Conservation (phyloP, 2,797 vertebrate species). For the Myripristis jacobus region DNA sequence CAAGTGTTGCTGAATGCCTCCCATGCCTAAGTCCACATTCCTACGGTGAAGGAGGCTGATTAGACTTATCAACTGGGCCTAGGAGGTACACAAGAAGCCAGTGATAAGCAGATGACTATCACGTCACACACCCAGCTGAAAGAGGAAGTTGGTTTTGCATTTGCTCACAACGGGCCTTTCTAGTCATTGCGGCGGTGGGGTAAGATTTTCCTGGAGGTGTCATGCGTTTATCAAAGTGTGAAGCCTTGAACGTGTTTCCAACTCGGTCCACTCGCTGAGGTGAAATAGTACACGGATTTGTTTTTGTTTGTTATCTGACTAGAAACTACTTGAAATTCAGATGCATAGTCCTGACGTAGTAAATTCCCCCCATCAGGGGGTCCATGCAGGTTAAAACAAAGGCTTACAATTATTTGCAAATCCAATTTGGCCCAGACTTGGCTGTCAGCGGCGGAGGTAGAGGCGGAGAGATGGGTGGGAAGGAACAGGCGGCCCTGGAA, state of each 20-base stretch:
- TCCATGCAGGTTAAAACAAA: not conserved
- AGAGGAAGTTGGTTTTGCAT: conserved; percentile 57
- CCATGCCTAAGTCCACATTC: conserved; percentile 49
- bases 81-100: conserved; percentile 47
- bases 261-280: not conserved
- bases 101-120: conserved; percentile 50
- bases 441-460: not conserved
- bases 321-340: not conserved
- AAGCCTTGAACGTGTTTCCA: not conserved
- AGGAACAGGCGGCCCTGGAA: conserved; percentile 36
- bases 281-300: conserved; percentile 19
- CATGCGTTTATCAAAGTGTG: not conserved
- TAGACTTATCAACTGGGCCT: conserved; percentile 47
- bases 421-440: not conserved
- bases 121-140: conserved; percentile 55
- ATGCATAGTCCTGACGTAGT: not conserved
- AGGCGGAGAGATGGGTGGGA: conserved; percentile 37
- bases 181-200: not conserved
- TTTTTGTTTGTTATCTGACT: conserved; percentile 13
- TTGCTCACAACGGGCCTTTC: conserved; percentile 14
- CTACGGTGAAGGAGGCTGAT: conserved; percentile 40
- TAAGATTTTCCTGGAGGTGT: conserved; percentile 7
- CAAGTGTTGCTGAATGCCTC: conserved; percentile 13
- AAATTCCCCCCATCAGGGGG: not conserved
- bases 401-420: not conserved